Conservation (phyloP, 1,140 invertebrate species). For the Drosophila tani region DNA sequence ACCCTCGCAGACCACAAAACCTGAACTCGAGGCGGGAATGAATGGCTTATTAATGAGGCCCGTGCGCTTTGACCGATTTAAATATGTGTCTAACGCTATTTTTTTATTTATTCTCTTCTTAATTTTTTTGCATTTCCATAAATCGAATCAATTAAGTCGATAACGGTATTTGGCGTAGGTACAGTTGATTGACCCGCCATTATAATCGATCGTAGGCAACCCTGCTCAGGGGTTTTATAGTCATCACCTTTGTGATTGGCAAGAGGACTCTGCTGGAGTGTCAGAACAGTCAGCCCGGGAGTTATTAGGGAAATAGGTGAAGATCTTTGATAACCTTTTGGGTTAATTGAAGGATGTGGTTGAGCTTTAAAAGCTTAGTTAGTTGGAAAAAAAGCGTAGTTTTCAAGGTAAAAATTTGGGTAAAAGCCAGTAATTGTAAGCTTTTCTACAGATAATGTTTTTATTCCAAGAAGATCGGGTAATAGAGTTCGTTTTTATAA, state of each 20-base stretch:
- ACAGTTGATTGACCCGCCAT: constrained; percentile 3
- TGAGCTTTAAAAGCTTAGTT: neutral
- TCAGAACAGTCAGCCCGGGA: neutral
- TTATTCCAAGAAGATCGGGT: too few species aligned
- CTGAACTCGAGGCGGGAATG: constrained; percentile 2
- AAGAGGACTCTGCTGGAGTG: neutral
- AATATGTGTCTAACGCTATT: constrained; percentile 11
- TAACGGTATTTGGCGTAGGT: constrained; percentile 38
- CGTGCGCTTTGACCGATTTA: constrained; percentile 70
- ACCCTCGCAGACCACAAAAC: constrained; percentile 23
- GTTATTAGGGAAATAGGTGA: neutral
- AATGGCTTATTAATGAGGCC: constrained; percentile 49
- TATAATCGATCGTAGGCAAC: constrained; percentile 13
- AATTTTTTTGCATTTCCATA: constrained; percentile 23
- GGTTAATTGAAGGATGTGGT: neutral
- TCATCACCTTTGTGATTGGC: constrained; percentile 18
- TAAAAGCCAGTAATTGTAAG: neutral
- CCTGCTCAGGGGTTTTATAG: neutral
- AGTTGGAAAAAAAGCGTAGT: neutral
- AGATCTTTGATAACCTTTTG: constrained; percentile 1
- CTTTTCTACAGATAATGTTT: neutral
- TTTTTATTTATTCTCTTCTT: neutral
- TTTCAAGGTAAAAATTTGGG: too few species aligned
- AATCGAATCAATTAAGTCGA: neutral
- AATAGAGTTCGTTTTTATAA: too few species aligned